Percentiles rank a stretch among this genome's conserved stretches.
Conservation (phyloP, 2,888 invertebrate genomes). For the Nowickia ferox region DNA sequence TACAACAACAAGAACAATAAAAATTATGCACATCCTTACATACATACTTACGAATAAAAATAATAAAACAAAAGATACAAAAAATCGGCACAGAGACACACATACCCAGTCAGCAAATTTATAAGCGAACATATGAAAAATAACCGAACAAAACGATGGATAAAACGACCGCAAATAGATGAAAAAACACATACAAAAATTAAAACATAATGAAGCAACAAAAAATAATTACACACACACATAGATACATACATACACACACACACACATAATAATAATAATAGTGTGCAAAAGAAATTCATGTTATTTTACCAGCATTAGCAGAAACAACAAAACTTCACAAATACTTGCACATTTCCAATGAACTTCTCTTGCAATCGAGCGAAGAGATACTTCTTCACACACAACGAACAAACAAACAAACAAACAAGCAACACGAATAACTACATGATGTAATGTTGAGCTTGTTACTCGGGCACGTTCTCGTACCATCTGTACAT, state of each 20-base stretch:
- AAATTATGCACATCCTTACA: background rate
- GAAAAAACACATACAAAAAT: slow-evolving; percentile 6
- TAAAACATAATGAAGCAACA: slow-evolving; percentile 17
- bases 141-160: slow-evolving; percentile 37
- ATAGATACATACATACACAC: background rate
- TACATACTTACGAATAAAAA: slow-evolving; percentile 64
- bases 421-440: background rate
- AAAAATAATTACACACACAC: slow-evolving; percentile 4
- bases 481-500: background rate
- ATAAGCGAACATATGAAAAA: slow-evolving; percentile 48
- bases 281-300: slow-evolving; percentile 49
- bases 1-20: slow-evolving; percentile 26
- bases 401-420: slow-evolving; percentile 1
- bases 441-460: slow-evolving; percentile 43
- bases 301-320: slow-evolving; percentile 49
- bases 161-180: slow-evolving; percentile 44
- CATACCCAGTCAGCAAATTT: slow-evolving; percentile 79
- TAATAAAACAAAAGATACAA: slow-evolving; percentile 52
- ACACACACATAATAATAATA: background rate
- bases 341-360: slow-evolving; percentile 6
- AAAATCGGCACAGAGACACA: slow-evolving; percentile 81
- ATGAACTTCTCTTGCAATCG: slow-evolving; percentile 23
- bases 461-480: background rate
- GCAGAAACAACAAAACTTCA: slow-evolving; percentile 31
- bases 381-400: slow-evolving; percentile 5